Evolutionary conservation across 2,888 invertebrate genomes (phyloP), one percentile per base, ranked within the genome.

Genomic region (Globia sparganii): DNA sequence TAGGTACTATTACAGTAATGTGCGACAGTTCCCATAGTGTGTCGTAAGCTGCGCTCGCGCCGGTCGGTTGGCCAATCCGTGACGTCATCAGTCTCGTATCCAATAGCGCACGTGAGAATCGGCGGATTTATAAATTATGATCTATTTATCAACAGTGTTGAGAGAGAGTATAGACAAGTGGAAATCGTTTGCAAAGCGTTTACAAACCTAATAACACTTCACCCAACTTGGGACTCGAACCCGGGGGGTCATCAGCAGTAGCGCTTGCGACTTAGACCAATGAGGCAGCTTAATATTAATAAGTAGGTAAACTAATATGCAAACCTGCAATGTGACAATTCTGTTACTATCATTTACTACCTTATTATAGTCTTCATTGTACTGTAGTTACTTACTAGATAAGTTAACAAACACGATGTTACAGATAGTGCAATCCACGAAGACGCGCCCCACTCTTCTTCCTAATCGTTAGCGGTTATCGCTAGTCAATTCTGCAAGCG

Each of bases 11-110:
- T 53, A 56, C 8, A 69, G 61, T 56, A 70, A 49, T 74, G 21
- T 72, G 86, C 66, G 78, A 84, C 58, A 84, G 80, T 87, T 88
- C 88, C 65, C 87, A 87, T 73, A 68, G 49, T 37, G 78, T 87
- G 77, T 84, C 31, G 86, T 72, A 88, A 88, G 70, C 69, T 53
- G 75, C 66, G 75, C 78, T n/a, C 4, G 76, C 78, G 74, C 72
- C 80, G 79, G 34, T 69, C 69, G 77, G 75, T 87, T 84, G 68
- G 66, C 78, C 66, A 87, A 87, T 75, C 37, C 37, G 8, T 88
- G 74, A 80, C 86, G 77, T 81, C 86, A 86, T 43, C 71, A 59
- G 68, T 25, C 66, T 76, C 72, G 77, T 58, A 56, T 71, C 78
- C 80, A 87, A 78, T 85, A 80, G 28, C 46, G 59, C 84, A 70